phyloP scores from a whole-genome alignment of 2,113 vertebrate species.

The Seriola aureovittata region DNA sequence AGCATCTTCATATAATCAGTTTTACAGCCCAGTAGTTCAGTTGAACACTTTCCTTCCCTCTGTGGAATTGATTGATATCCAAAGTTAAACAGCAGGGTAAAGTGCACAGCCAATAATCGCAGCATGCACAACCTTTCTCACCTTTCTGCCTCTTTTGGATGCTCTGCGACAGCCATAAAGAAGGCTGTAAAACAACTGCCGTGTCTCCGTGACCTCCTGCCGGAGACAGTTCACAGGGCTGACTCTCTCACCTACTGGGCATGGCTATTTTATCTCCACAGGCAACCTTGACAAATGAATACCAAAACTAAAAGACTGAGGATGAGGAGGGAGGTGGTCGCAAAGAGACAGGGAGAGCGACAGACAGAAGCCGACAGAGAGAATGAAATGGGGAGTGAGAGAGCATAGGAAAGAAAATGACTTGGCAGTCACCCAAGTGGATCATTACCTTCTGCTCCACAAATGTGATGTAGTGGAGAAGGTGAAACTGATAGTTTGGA shows the following conservation, averaged over 20 bases:
- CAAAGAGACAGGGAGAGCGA: constrained; percentile 12
- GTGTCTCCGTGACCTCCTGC: constrained; percentile 55
- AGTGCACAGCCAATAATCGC: constrained; percentile 59
- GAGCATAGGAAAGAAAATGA: constrained; percentile 63
- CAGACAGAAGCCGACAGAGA: constrained; percentile 36
- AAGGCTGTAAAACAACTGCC: constrained; percentile 63
- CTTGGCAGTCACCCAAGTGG: constrained; percentile 76
- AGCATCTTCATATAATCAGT: constrained; percentile 23
- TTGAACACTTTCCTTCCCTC: constrained; percentile 3
- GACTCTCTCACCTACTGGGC: constrained; percentile 40
- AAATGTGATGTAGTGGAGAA: constrained; percentile 77
- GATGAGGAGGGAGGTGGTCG: constrained; percentile 32
- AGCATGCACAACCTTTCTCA: constrained; percentile 61
- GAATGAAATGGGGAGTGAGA: constrained; percentile 51
- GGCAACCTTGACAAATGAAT: constrained; percentile 62
- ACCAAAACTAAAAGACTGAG: constrained; percentile 49
- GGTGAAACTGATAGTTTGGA: constrained; percentile 82
- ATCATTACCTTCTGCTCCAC: constrained; percentile 82
- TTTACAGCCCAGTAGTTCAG: constrained; percentile 33
- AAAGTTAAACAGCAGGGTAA: constrained; percentile 60
- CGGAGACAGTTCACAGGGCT: constrained; percentile 45
- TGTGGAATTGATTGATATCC: constrained; percentile 57
- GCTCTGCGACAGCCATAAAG: constrained; percentile 48
- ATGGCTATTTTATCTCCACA: constrained; percentile 62
- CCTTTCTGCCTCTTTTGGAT: constrained; percentile 50